These are phyloP conservation scores for Stenurella melanura DNA, from an alignment of 2,888 invertebrate genomes.

Conservation along the genomic window DNA sequence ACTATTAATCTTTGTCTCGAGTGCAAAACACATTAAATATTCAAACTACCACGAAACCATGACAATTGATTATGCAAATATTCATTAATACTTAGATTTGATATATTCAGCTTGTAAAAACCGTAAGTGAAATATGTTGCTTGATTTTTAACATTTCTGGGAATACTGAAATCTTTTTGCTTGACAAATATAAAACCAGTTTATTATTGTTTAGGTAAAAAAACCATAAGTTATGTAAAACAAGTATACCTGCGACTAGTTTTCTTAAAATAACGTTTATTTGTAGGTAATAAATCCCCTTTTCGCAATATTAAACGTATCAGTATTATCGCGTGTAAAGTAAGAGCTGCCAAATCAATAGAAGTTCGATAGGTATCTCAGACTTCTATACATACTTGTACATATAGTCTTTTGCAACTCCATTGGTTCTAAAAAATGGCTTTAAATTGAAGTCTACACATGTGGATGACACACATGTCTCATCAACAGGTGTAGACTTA, in stretches of 20 bases:
- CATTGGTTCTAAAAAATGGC: no score
- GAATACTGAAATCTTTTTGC: neutral
- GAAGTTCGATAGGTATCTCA: no score
- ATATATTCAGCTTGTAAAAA: neutral
- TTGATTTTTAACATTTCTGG: neutral
- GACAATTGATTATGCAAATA: slow-evolving; percentile 53
- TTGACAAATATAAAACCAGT: neutral
- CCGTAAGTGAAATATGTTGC: neutral
- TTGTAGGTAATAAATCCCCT: neutral
- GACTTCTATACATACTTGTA: no score
- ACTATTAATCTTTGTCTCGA: slow-evolving; percentile 55
- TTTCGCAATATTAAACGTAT: no score
- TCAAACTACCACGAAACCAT: slow-evolving; percentile 47
- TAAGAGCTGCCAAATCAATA: no score
- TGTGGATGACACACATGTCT: no score
- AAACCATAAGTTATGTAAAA: neutral
- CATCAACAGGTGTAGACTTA: no score
- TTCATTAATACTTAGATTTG: neutral
- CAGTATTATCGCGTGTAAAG: no score
- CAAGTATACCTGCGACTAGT: neutral
- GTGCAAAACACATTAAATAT: slow-evolving; percentile 48
- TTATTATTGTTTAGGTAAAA: neutral
- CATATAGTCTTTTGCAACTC: no score
- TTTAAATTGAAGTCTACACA: no score
- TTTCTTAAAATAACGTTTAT: neutral